Evolutionary conservation across 2,113 vertebrate genomes (phyloP).

Genomic region (Nibea albiflora): DNA sequence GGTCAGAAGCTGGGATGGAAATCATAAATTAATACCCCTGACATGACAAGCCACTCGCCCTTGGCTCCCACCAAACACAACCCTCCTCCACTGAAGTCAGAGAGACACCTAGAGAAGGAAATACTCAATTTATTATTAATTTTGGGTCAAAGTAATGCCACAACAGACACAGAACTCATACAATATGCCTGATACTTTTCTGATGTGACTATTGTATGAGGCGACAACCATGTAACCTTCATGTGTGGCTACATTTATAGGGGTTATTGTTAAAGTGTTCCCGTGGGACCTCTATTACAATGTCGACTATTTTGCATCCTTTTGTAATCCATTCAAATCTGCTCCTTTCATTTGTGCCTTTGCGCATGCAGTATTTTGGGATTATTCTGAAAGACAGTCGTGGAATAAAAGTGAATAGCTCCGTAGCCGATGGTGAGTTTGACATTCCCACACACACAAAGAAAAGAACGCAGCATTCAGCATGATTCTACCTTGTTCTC

Average conservation of each 20-base stretch:
- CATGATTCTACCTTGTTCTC: slow-evolving; percentile 4
- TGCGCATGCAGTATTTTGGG: slow-evolving; percentile 6
- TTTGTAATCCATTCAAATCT: slow-evolving; percentile 42
- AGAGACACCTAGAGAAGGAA: slow-evolving; percentile 76
- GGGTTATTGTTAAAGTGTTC: slow-evolving; percentile 60
- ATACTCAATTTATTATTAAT: slow-evolving; percentile 84
- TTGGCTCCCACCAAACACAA: slow-evolving; percentile 76
- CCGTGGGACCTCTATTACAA: slow-evolving; percentile 52
- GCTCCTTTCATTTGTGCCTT: slow-evolving; percentile 25
- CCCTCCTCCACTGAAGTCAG: slow-evolving; percentile 72
- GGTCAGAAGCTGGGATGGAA: slow-evolving; percentile 87
- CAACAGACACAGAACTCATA: slow-evolving; percentile 66
- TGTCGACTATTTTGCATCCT: slow-evolving; percentile 54
- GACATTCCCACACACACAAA: slow-evolving; percentile 16
- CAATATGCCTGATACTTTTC: slow-evolving; percentile 69
- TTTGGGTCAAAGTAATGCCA: slow-evolving; percentile 79
- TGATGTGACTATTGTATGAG: slow-evolving; percentile 69
- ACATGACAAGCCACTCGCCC: slow-evolving; percentile 84
- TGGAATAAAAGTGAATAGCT: not conserved
- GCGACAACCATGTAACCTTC: slow-evolving; percentile 66
- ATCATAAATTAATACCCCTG: slow-evolving; percentile 88
- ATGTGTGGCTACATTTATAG: slow-evolving; percentile 56
- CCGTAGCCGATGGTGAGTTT: not conserved
- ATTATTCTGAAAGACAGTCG: slow-evolving; percentile 17
- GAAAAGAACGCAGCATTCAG: not conserved